These are phyloP conservation scores for Reticulitermes lucifugus DNA, from an alignment of 2,888 invertebrate genomes.

Conservation along the genomic window DNA sequence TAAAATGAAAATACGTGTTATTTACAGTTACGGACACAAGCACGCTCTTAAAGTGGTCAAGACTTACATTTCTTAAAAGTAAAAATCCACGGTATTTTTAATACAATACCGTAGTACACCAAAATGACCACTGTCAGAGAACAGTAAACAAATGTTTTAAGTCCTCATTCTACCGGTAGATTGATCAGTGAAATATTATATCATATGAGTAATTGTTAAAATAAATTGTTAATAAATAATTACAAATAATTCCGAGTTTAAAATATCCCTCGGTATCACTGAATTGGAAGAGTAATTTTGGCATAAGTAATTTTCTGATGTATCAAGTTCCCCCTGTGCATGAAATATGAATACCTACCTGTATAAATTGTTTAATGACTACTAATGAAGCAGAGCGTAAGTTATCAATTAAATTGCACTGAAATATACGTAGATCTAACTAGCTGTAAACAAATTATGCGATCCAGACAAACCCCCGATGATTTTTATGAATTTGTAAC, in stretches of 20 bases:
- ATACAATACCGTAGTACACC: no score
- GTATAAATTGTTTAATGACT: slow-evolving; percentile 6
- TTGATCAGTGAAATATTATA: not conserved
- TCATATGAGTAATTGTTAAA: slow-evolving; percentile 6
- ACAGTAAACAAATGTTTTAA: no score
- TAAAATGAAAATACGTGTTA: no score
- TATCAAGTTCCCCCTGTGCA: not conserved
- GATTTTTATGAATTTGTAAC: no score
- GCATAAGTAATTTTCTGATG: slow-evolving; percentile 17
- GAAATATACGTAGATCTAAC: no score
- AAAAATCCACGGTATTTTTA: no score
- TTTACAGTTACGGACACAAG: no score
- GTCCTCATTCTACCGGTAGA: not conserved
- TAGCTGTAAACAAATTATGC: no score
- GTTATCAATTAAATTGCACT: not conserved
- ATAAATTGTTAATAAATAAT: not conserved
- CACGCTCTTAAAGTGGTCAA: no score
- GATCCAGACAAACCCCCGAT: no score
- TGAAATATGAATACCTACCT: not conserved
- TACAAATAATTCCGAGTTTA: slow-evolving; percentile 10
- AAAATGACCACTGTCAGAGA: no score
- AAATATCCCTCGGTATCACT: slow-evolving; percentile 18
- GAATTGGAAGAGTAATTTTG: slow-evolving; percentile 23
- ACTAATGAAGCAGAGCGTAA: not conserved
- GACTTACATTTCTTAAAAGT: no score